These are phyloP conservation scores for Malurus melanocephalus DNA, from an alignment of 2,113 vertebrate genomes.

Conservation along the genomic window DNA sequence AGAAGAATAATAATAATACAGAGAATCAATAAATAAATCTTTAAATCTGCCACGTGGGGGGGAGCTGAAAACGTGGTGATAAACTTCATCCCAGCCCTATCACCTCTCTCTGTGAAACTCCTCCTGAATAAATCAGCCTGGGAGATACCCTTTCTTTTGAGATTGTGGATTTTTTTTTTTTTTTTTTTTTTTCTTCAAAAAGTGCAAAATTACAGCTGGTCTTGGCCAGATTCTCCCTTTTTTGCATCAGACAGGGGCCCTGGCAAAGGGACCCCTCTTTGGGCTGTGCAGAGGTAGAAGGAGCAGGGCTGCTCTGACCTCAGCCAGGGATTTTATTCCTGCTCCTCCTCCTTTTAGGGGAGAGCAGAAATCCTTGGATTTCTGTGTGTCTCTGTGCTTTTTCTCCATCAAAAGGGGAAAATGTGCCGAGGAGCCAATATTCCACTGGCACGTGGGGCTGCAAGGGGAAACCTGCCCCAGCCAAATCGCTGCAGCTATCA, in stretches of 20 bases:
- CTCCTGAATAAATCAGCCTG: rapidly evolving
- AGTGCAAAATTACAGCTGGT: neutral
- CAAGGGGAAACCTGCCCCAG: neutral
- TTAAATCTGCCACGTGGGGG: rapidly evolving
- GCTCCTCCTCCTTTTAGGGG: neutral
- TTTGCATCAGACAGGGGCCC: neutral
- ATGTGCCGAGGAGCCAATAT: constrained; percentile 4
- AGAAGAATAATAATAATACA: neutral
- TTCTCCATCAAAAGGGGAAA: constrained; percentile 3
- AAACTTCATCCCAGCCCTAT: too few relatives aligned
- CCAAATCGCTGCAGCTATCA: neutral
- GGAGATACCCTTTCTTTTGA: neutral
- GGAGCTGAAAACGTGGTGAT: neutral
- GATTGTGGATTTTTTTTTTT: rapidly evolving
- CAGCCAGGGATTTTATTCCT: neutral
- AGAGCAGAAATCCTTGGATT: constrained; percentile 13
- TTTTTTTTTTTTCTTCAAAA: neutral
- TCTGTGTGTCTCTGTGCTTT: neutral
- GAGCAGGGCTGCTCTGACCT: neutral
- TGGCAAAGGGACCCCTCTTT: neutral
- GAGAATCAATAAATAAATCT: neutral
- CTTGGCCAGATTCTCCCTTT: neutral
- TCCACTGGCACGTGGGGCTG: neutral
- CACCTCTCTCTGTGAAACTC: neutral
- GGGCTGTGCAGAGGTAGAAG: neutral